Evolutionary conservation across 2,888 invertebrate species (phyloP), one percentile per base, ranked within the genome.

Genomic region (Balanococcus diminutus): DNA sequence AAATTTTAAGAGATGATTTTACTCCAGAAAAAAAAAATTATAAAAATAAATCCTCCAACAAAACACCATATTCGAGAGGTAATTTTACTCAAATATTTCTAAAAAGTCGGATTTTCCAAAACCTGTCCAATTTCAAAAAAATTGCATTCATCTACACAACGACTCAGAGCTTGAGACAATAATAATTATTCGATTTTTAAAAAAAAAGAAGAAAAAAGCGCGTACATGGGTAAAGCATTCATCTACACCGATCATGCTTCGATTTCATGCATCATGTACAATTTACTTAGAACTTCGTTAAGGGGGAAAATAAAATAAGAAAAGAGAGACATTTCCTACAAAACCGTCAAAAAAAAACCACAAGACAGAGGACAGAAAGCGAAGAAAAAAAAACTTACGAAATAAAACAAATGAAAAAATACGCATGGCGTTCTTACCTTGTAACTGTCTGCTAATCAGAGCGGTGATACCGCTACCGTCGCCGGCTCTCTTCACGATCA

Each of bases 381-480:
- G 56, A 56, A 56, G 56, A 56, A 56, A 56, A 56, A 56, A 22
- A 22, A 56, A 56, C 39, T 5, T 39, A 39, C 1, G 42, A 14
- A 42, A 11, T 42, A 42, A 36, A 2, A 42, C 42, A 3, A 42
- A 42, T 16, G 42, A 42, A 42, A 42, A 42, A 42, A 42, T 36
- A 42, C 3, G 81, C 39, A 39, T 81, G 19, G 2, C 56, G 3
- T 31, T 31, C 28, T 56, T 88, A 95, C 95, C 95, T 93, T 95
- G 95, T 88, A 95, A 90, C 91, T 95, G 95, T 88, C 94, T 91
- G 90, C 94, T 95, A 88, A 95, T 93, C 88, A 95, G 91, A 83
- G 95, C 95, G 75, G 95, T 94, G 90, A 95, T 93, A 88, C 95
- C 94, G 87, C 94, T 94, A 84, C 94, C 94, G 88, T 95, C 95